Evolutionary conservation across 2,888 invertebrate species (phyloP).

Genomic region (Mellilla xanthometata): DNA sequence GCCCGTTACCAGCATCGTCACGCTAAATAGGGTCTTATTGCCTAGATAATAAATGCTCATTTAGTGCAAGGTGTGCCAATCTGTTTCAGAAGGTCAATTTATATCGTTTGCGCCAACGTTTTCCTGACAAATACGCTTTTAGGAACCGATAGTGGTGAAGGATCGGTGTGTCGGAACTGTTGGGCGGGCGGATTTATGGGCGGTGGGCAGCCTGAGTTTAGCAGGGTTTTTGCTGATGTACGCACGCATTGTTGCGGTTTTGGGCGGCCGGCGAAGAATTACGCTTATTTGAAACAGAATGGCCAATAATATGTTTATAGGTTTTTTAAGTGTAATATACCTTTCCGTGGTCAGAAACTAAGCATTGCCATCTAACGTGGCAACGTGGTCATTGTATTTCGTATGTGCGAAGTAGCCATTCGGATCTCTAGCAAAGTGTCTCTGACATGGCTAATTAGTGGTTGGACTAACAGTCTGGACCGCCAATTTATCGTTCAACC

Average conservation of each 20-base stretch:
- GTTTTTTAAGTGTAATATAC: no score
- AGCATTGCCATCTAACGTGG: no score
- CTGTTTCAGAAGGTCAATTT: conserved; percentile 22
- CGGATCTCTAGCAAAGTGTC: no score
- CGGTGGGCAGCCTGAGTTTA: conserved; percentile 3
- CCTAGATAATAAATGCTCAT: not conserved
- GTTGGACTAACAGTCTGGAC: no score
- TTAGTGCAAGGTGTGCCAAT: conserved; percentile 4
- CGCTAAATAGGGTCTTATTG: not conserved
- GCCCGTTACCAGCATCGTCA: not conserved
- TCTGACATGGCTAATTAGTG: no score
- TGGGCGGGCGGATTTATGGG: conserved; percentile 24
- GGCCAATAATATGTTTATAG: no score
- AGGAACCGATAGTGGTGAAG: conserved; percentile 32
- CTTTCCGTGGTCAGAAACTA: no score
- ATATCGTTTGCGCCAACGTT: conserved; percentile 25
- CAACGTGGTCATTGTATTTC: no score
- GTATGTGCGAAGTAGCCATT: no score
- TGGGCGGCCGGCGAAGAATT: not conserved
- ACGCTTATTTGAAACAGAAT: not conserved
- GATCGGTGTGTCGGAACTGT: conserved; percentile 23
- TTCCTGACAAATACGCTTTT: conserved; percentile 33
- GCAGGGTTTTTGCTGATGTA: conserved; percentile 18
- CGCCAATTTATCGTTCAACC: no score
- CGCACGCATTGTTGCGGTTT: conserved; percentile 1